A percentile compares a stretch with the other conserved stretches of the same genome.
Conservation (phyloP, 92 coral and sea anemone genomes). For the Epizoanthus rinbou region DNA sequence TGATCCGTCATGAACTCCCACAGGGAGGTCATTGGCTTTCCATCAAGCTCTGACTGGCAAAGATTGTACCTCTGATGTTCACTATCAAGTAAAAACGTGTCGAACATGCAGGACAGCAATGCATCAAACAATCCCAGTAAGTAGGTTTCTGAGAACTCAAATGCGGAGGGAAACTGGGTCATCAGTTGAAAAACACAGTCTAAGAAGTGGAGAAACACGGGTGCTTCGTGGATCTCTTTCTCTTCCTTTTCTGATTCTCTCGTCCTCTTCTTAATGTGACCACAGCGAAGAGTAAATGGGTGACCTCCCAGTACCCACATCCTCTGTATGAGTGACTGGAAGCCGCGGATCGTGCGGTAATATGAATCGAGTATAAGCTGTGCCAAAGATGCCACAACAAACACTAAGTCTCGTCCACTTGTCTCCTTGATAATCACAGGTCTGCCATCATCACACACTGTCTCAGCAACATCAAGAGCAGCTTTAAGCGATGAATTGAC, state of each 20-base stretch:
- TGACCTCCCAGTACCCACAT: slow-evolving; percentile 99
- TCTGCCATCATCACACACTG: slow-evolving; percentile 75
- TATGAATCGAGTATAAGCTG: slow-evolving; percentile 87
- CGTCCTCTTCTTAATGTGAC: slow-evolving; percentile 63
- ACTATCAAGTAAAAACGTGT: slow-evolving; percentile 88
- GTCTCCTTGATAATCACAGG: slow-evolving; percentile 90
- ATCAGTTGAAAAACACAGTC: slow-evolving; percentile 96
- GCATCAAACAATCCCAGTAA: slow-evolving; percentile 88
- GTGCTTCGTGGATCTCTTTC: slow-evolving; percentile 81
- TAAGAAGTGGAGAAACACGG: slow-evolving; percentile 92
- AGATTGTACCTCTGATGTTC: slow-evolving; percentile 77
- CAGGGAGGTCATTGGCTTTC: slow-evolving; percentile 70
- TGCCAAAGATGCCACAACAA: slow-evolving; percentile 86
- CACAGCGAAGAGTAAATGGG: slow-evolving; percentile 87
- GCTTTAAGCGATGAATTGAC: slow-evolving; percentile 74
- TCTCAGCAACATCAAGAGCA: slow-evolving; percentile 81
- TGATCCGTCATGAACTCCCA: slow-evolving; percentile 95
- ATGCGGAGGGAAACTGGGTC: slow-evolving; percentile 93
- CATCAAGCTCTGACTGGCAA: slow-evolving; percentile 60
- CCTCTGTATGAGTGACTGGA: slow-evolving; percentile 91
- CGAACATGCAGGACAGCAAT: slow-evolving; percentile 93
- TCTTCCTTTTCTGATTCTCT: slow-evolving; percentile 72
- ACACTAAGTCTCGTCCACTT: slow-evolving; percentile 87
- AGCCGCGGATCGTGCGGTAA: slow-evolving; percentile 94
- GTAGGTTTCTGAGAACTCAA: slow-evolving; percentile 96